phyloP scores from a whole-genome alignment of 2,888 invertebrate species.

The Ischnura elegans region DNA sequence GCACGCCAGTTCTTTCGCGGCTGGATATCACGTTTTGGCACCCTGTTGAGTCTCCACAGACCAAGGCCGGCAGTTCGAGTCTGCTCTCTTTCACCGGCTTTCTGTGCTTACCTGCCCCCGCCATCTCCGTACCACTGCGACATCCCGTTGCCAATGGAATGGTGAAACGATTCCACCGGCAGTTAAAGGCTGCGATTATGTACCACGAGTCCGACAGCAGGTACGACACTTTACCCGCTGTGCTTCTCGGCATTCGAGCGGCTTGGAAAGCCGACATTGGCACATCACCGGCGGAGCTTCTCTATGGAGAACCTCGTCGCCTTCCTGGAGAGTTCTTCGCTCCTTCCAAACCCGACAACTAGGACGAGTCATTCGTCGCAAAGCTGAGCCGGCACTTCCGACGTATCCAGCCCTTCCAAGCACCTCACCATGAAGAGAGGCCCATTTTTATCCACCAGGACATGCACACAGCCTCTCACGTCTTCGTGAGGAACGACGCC shows the following conservation, averaged over 20 bases:
- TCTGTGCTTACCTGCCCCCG: background rate
- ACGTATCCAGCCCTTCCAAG: background rate
- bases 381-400: background rate
- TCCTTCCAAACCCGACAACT: background rate
- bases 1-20: background rate
- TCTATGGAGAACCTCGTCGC: background rate
- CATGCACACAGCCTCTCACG: background rate
- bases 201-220: background rate
- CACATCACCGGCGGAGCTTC: background rate
- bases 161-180: slow-evolving; percentile 10
- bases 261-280: background rate
- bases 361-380: background rate
- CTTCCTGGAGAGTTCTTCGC: background rate
- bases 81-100: background rate
- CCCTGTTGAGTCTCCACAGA: background rate
- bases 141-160: background rate
- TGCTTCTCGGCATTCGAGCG: background rate
- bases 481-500: background rate
- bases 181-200: background rate
- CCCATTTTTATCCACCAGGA: background rate
- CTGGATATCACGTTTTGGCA: background rate
- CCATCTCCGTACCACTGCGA: background rate
- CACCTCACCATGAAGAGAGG: background rate
- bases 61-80: background rate
- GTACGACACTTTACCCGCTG: background rate